Evolutionary conservation across 2,113 vertebrate species (phyloP).

Genomic region (Machaerirhynchus nigripectus): DNA sequence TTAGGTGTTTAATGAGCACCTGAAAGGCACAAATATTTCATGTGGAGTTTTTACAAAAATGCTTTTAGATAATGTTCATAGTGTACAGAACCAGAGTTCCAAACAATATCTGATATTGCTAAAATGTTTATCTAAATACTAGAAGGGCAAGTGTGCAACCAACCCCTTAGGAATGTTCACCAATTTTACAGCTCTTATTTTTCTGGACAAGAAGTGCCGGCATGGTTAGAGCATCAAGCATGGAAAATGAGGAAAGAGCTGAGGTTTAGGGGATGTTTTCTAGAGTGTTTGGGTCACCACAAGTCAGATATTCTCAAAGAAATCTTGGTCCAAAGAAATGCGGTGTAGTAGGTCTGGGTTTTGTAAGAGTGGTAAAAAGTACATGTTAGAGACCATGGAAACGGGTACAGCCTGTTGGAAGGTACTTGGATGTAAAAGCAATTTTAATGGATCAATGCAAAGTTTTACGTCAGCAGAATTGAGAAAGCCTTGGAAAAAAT

Average conservation of each 20-base stretch:
- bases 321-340: not conserved
- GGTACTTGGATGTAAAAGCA: not conserved
- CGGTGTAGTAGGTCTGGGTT: not conserved
- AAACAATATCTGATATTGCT: conserved; percentile 51
- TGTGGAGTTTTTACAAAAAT: conserved; percentile 57
- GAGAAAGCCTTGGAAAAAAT: not conserved
- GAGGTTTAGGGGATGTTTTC: not conserved
- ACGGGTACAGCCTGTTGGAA: not conserved
- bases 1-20: not conserved
- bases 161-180: not conserved
- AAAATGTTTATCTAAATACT: conserved; percentile 62
- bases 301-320: not conserved
- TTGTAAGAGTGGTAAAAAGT: not conserved
- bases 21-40: not conserved
- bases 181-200: not conserved
- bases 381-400: not conserved
- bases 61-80: conserved; percentile 30
- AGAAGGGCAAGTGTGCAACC: conserved; percentile 46
- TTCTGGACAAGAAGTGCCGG: not conserved
- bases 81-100: not conserved
- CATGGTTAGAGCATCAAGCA: not conserved
- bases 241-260: not conserved
- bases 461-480: not conserved
- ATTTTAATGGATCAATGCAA: not conserved
- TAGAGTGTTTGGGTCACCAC: not conserved